A percentile compares a stretch with the other conserved stretches of the same genome.
Evolutionary conservation across 2,113 vertebrate genomes (phyloP).

Genomic region (Entelurus aequoreus): DNA sequence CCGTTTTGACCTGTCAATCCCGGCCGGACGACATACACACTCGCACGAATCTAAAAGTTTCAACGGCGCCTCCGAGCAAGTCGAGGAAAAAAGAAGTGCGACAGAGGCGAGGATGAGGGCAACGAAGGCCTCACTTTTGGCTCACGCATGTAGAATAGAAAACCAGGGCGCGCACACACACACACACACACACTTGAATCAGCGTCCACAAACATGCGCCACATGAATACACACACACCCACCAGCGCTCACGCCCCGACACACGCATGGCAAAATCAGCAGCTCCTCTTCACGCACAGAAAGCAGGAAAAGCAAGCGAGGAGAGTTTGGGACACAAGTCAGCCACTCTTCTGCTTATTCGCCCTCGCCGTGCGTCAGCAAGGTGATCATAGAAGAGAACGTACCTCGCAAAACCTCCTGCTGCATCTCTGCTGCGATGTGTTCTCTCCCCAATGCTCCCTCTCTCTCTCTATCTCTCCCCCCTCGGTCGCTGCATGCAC

Average conservation of each 20-base stretch:
- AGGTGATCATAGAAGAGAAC: slow-evolving; percentile 78
- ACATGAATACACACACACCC: slow-evolving; percentile 51
- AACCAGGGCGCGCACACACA: slow-evolving; percentile 17
- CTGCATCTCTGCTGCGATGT: slow-evolving; percentile 82
- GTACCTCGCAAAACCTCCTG: slow-evolving; percentile 79
- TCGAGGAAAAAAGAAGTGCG: slow-evolving; percentile 26
- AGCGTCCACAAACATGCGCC: slow-evolving; percentile 47
- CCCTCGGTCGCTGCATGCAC: slow-evolving; percentile 62
- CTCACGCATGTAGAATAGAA: slow-evolving; percentile 44
- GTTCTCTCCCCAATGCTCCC: slow-evolving; percentile 72
- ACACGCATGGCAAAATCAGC: slow-evolving; percentile 56
- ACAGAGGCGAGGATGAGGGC: slow-evolving; percentile 73
- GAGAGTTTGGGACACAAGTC: background rate
- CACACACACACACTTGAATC: slow-evolving; percentile 48
- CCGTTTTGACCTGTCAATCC: slow-evolving; percentile 25
- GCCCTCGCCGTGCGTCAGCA: slow-evolving; percentile 66
- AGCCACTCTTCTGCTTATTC: slow-evolving; percentile 19
- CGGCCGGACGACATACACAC: background rate
- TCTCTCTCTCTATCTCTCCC: slow-evolving; percentile 49
- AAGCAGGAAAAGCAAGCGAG: slow-evolving; percentile 53
- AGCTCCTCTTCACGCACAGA: slow-evolving; percentile 58
- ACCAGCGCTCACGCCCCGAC: slow-evolving; percentile 50
- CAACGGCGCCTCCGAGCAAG: background rate
- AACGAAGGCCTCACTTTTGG: slow-evolving; percentile 69
- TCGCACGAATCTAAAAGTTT: slow-evolving; percentile 1